phyloP scores from a whole-genome alignment of 2,797 vertebrate genomes.

The Pitangus sulphuratus region DNA sequence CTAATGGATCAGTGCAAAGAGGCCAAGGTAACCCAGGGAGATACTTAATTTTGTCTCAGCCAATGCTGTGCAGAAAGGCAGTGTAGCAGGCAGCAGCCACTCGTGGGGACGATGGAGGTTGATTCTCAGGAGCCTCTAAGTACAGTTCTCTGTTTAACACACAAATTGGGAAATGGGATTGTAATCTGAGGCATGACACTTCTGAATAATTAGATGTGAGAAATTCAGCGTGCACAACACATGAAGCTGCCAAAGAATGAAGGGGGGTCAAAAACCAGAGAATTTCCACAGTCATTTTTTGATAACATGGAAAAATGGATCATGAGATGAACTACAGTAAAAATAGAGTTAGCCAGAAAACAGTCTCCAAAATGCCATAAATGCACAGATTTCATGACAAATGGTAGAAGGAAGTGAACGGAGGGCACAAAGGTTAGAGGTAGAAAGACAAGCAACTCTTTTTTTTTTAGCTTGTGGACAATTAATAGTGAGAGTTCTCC shows the following conservation, averaged over 20 bases:
- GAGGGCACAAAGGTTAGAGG: neutral
- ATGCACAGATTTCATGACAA: neutral
- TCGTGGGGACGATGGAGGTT: neutral
- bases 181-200: constrained; percentile 13
- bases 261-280: accelerated
- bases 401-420: neutral
- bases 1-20: neutral
- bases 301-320: neutral
- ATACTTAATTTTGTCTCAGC: neutral
- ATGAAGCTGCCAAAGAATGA: neutral
- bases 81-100: neutral
- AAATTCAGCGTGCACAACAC: constrained; percentile 12
- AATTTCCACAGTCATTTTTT: neutral
- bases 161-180: constrained; percentile 35
- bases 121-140: neutral
- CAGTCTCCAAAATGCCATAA: neutral
- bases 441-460: neutral
- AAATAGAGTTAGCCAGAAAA: neutral
- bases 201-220: constrained; percentile 26
- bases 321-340: neutral
- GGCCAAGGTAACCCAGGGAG: constrained; percentile 2
- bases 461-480: neutral
- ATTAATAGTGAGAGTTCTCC: neutral
- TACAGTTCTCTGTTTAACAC: neutral
- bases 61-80: neutral